Percentiles rank a stretch among this genome's conserved stretches.
These are phyloP conservation scores for Serripes groenlandicus DNA, from an alignment of 2,888 invertebrate genomes.

Conservation along the genomic window DNA sequence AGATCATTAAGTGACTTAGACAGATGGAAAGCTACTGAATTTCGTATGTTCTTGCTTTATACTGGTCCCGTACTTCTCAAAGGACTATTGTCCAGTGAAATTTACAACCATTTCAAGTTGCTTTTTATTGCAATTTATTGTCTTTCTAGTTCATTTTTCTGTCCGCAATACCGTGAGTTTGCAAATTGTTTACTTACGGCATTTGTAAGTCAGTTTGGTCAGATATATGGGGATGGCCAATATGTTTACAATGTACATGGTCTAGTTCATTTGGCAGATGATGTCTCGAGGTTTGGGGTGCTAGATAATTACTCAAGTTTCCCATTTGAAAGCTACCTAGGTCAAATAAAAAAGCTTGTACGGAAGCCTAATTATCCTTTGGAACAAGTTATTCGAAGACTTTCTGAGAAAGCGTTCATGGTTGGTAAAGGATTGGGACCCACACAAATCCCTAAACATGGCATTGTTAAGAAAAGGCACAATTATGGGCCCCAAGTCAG, in stretches of 20 bases:
- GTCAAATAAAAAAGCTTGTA: conserved; percentile 57
- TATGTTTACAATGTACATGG: conserved; percentile 85
- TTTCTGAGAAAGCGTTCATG: too few species aligned
- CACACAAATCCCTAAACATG: too few species aligned
- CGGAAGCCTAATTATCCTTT: conserved; percentile 45
- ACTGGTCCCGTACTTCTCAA: conserved; percentile 74
- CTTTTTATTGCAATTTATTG: conserved; percentile 67
- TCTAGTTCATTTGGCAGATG: conserved; percentile 82
- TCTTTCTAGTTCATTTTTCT: conserved; percentile 63
- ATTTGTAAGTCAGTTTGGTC: conserved; percentile 76
- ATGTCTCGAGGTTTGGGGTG: conserved; percentile 79
- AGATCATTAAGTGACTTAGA: conserved; percentile 70
- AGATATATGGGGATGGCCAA: conserved; percentile 81
- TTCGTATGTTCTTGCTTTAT: conserved; percentile 75
- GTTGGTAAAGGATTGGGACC: too few species aligned
- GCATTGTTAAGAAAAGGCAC: too few species aligned
- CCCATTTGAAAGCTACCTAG: conserved; percentile 83
- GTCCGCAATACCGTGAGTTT: conserved; percentile 61
- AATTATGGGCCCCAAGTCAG: too few species aligned
- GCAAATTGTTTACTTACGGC: conserved; percentile 65
- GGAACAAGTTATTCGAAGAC: conserved; percentile 43
- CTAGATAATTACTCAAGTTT: conserved; percentile 82
- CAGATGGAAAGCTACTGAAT: conserved; percentile 81
- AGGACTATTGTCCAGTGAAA: conserved; percentile 46
- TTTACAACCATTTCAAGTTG: conserved; percentile 58